These are phyloP conservation scores for Cyaniris semiargus DNA, from an alignment of 2,888 invertebrate species.

Conservation along the genomic window DNA sequence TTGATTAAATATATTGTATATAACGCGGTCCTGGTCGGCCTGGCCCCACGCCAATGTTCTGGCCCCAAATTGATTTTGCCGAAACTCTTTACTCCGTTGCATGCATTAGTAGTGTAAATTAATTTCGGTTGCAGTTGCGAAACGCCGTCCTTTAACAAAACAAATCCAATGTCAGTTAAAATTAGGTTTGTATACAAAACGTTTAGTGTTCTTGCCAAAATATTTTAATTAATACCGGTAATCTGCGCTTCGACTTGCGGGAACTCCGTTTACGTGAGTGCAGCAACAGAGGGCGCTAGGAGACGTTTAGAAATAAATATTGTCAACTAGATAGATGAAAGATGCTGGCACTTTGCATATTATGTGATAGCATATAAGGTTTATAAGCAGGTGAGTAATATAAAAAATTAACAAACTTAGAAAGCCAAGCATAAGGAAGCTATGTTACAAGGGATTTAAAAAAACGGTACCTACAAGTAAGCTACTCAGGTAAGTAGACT, in stretches of 20 bases:
- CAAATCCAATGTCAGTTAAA: conserved; percentile 36
- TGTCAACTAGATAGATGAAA: background rate
- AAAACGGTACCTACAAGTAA: too few relatives aligned
- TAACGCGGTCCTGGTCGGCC: conserved; percentile 53
- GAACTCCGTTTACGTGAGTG: background rate
- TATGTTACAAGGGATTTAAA: too few relatives aligned
- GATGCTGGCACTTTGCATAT: background rate
- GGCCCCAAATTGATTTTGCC: conserved; percentile 76
- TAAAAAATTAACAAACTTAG: too few relatives aligned
- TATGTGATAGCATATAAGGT: too few relatives aligned
- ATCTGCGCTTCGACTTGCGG: conserved; percentile 10
- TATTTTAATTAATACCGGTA: conserved; percentile 28
- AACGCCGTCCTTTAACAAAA: conserved; percentile 35
- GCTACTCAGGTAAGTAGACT: too few relatives aligned
- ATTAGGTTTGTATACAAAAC: conserved; percentile 34
- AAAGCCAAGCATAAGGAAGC: too few relatives aligned
- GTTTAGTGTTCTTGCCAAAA: conserved; percentile 30
- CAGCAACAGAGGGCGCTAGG: background rate
- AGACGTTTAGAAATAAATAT: background rate
- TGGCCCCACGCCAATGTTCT: conserved; percentile 66
- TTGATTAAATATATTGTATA: conserved; percentile 50
- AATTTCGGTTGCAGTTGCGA: conserved; percentile 49
- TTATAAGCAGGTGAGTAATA: too few relatives aligned
- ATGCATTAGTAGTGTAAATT: conserved; percentile 64
- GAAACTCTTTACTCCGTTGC: conserved; percentile 63